A percentile compares a stretch with the other conserved stretches of the same genome.
These are phyloP conservation scores for Momotus momota DNA, from an alignment of 2,797 vertebrate species.

Conservation along the genomic window DNA sequence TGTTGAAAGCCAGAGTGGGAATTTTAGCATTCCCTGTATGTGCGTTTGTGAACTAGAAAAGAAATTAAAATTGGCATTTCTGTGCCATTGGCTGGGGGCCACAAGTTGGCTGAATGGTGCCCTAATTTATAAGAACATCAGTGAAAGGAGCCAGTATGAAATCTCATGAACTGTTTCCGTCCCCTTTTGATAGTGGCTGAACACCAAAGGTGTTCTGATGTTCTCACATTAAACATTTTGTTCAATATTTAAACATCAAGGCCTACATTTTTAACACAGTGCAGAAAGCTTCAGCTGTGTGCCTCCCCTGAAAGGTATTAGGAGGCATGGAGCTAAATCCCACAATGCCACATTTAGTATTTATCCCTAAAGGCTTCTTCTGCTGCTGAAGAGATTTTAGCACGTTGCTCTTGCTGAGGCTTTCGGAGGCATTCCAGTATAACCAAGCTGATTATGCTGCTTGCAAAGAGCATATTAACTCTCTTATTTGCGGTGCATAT, in stretches of 20 bases:
- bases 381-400: not conserved
- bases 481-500: not conserved
- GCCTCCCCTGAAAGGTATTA: not conserved
- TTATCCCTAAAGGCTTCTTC: conserved; percentile 37
- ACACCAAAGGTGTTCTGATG: not conserved
- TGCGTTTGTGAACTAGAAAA: not conserved
- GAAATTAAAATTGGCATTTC: conserved; percentile 15
- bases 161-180: not conserved
- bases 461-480: conserved; percentile 14
- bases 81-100: not conserved
- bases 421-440: not conserved
- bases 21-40: not conserved
- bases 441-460: not conserved
- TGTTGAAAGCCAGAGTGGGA: not conserved
- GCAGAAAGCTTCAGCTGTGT: not conserved
- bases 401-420: not conserved
- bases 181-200: not conserved
- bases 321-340: not conserved
- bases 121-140: not conserved
- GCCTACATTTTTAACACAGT: conserved; percentile 46
- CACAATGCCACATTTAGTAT: not conserved
- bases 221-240: conserved; percentile 31
- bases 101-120: not conserved
- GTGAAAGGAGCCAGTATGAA: not conserved
- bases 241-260: conserved; percentile 62